phyloP scores from a whole-genome alignment of 2,113 vertebrate species.

The Hemiscyllium ocellatum region DNA sequence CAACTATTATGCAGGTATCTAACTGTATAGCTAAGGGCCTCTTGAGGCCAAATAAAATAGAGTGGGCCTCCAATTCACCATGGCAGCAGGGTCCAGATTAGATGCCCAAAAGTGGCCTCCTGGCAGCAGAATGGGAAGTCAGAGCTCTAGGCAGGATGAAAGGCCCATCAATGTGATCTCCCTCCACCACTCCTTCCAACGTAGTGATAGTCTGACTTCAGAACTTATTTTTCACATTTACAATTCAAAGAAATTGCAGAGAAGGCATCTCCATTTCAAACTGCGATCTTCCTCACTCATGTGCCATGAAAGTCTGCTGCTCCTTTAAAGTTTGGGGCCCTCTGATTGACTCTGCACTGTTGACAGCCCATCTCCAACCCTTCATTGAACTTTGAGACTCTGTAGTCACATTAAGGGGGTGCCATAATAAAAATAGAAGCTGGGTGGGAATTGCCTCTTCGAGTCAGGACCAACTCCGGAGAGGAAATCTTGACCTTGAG shows the following conservation, averaged over 20 bases:
- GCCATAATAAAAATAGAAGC: background rate
- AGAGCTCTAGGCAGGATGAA: background rate
- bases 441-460: background rate
- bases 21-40: no score
- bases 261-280: background rate
- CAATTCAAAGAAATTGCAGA: background rate
- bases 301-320: background rate
- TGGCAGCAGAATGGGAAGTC: background rate
- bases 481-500: background rate
- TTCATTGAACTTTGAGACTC: background rate
- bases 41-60: no score
- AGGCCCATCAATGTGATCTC: background rate
- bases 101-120: no score
- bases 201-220: no score
- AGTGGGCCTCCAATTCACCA: no score
- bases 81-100: no score
- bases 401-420: background rate
- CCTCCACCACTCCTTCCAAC: no score
- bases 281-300: background rate
- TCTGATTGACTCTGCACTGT: background rate
- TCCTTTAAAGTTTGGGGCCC: background rate
- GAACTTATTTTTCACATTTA: background rate
- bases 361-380: background rate
- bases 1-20: no score
- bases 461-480: background rate